These are phyloP conservation scores for Polia nebulosa DNA, from an alignment of 2,888 invertebrate genomes.

Conservation along the genomic window DNA sequence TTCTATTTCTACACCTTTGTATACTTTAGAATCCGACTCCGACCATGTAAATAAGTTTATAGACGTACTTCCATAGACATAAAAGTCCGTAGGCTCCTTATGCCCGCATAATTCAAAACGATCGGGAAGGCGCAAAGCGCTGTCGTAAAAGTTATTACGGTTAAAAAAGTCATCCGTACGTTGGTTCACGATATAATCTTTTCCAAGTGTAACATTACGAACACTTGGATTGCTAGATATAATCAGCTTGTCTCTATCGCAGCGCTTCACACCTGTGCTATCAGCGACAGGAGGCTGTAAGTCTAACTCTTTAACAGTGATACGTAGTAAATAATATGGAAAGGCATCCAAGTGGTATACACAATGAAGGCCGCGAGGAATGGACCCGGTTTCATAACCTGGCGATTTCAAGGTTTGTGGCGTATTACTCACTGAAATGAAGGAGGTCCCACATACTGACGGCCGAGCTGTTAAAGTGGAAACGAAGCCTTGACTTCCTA, in stretches of 20 bases:
- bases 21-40: constrained; percentile 70
- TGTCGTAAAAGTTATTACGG: constrained; percentile 68
- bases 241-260: constrained; percentile 81
- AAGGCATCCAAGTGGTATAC: constrained; percentile 73
- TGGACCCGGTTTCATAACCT: constrained; percentile 74
- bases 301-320: constrained; percentile 77
- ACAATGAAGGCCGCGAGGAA: constrained; percentile 83
- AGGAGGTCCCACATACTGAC: constrained; percentile 80
- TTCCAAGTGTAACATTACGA: constrained; percentile 78
- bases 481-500: constrained; percentile 92
- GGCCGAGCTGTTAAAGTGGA: constrained; percentile 88
- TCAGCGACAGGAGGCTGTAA: constrained; percentile 71
- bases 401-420: constrained; percentile 79
- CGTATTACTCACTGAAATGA: constrained; percentile 65
- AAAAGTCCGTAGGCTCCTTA: constrained; percentile 77
- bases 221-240: constrained; percentile 69
- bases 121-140: constrained; percentile 59
- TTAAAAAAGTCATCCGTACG: constrained; percentile 70
- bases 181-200: constrained; percentile 74
- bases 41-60: constrained; percentile 79
- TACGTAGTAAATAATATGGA: constrained; percentile 67
- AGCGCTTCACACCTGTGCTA: constrained; percentile 67
- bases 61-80: constrained; percentile 73
- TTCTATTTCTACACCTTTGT: constrained; percentile 93
- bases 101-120: constrained; percentile 76